Evolutionary conservation across 1,140 invertebrate genomes (phyloP).

Genomic region (Hetaerina americana): DNA sequence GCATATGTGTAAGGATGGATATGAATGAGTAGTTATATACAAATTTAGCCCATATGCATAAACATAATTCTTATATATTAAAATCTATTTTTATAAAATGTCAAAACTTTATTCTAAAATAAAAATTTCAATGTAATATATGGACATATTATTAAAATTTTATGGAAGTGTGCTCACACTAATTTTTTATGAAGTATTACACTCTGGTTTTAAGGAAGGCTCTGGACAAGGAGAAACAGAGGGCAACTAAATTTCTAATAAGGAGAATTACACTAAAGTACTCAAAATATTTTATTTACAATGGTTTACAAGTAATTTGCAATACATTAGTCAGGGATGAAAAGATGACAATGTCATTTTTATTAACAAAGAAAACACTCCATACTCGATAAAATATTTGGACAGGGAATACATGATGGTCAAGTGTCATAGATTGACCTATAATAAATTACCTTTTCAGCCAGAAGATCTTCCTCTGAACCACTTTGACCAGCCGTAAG

Average conservation of each 20-base stretch:
- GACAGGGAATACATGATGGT: not conserved
- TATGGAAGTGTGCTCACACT: not conserved
- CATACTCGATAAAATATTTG: not conserved
- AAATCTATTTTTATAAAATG: no score
- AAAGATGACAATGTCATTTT: not conserved
- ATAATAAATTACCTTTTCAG: constrained; percentile 48
- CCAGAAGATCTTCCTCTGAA: constrained; percentile 67
- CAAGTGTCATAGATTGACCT: constrained; percentile 16
- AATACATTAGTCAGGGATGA: not conserved
- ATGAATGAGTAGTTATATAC: no score
- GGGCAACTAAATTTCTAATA: not conserved
- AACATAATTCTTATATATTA: no score
- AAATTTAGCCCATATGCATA: no score
- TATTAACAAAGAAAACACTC: not conserved
- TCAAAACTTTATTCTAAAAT: no score
- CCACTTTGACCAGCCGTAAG: constrained; percentile 45
- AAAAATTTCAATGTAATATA: no score
- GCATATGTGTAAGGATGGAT: no score
- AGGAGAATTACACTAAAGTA: not conserved
- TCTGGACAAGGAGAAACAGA: no score
- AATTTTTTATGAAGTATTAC: not conserved
- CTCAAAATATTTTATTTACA: not conserved
- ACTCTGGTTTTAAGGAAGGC: no score
- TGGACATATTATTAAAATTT: no score
- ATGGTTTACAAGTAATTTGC: not conserved